These are phyloP conservation scores for Phataginus tetradactyla DNA, from an alignment of 2,797 vertebrate species.

Conservation along the genomic window DNA sequence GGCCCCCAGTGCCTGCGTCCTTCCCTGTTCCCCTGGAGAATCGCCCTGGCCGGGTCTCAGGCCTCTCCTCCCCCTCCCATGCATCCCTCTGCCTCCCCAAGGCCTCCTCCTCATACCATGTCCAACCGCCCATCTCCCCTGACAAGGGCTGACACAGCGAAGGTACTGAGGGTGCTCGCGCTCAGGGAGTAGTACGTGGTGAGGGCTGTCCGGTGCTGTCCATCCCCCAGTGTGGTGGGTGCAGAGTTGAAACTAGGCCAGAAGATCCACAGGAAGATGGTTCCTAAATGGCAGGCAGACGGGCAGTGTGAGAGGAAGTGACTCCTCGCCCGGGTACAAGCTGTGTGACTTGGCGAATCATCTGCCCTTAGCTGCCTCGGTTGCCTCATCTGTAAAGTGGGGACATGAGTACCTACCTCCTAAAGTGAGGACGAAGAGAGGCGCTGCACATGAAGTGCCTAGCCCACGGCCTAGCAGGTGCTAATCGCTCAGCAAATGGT, in stretches of 20 bases:
- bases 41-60: neutral
- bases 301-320: neutral
- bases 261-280: conserved; percentile 96
- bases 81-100: neutral
- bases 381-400: neutral
- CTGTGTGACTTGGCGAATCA: neutral
- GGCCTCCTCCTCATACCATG: conserved; percentile 87
- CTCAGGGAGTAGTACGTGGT: conserved; percentile 96
- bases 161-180: conserved; percentile 91
- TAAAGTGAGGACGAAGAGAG: neutral
- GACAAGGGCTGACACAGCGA: conserved; percentile 89
- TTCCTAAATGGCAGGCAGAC: conserved; percentile 83
- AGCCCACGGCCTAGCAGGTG: neutral
- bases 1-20: neutral
- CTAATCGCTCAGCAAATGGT: neutral
- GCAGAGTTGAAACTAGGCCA: conserved; percentile 97
- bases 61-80: neutral
- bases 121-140: conserved; percentile 87
- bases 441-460: rapidly evolving
- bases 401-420: neutral
- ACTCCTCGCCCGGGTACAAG: neutral
- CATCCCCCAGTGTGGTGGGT: conserved; percentile 82
- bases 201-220: conserved; percentile 92
- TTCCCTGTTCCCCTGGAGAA: neutral
- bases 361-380: neutral